These are phyloP conservation scores for Hipposideros larvatus DNA, from an alignment of 2,797 vertebrate species.

Conservation along the genomic window DNA sequence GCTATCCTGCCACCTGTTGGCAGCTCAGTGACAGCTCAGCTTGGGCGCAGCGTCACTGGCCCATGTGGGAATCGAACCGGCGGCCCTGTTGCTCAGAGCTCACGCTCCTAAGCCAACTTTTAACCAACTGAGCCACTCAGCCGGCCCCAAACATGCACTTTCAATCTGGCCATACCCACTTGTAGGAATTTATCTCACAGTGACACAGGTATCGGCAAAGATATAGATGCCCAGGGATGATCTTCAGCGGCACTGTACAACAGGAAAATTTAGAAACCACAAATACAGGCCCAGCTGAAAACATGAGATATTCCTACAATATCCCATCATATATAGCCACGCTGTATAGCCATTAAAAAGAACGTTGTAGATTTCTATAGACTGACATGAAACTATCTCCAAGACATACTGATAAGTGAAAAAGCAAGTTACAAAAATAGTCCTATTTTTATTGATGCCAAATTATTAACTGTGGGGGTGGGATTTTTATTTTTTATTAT, in stretches of 20 bases:
- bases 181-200: slow-evolving; percentile 2
- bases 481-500: neutral
- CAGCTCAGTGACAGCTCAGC: no score
- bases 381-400: neutral
- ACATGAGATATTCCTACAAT: neutral
- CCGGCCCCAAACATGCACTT: no score
- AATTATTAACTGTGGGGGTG: neutral
- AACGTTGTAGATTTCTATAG: neutral
- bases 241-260: neutral
- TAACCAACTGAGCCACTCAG: no score
- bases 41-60: no score
- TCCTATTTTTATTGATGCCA: slow-evolving; percentile 41
- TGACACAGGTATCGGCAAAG: neutral
- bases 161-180: neutral
- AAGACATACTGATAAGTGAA: slow-evolving; percentile 43
- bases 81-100: no score
- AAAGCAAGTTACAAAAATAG: slow-evolving; percentile 35
- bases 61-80: no score
- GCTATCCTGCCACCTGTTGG: no score
- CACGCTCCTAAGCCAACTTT: no score
- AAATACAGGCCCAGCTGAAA: neutral
- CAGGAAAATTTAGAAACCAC: slow-evolving; percentile 22
- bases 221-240: neutral
- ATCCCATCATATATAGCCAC: neutral
- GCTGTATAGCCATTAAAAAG: neutral